These are phyloP conservation scores for Ctenoplectra terminalis DNA, from an alignment of 1,140 invertebrate genomes.

Conservation along the genomic window DNA sequence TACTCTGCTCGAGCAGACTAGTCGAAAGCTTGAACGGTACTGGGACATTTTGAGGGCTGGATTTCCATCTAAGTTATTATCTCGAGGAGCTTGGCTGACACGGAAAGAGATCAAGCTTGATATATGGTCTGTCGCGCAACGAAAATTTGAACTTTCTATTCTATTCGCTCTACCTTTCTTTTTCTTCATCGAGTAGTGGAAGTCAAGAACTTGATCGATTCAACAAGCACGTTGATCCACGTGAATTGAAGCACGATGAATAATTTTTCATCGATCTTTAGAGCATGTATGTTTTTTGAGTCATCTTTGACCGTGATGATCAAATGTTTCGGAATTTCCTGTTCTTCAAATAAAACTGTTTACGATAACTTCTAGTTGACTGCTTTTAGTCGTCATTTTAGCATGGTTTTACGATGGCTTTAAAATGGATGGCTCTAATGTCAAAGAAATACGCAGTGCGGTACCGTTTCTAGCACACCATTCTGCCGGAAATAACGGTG, in stretches of 20 bases:
- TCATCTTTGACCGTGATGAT: background rate
- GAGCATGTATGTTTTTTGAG: background rate
- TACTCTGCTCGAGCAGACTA: background rate
- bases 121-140: background rate
- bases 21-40: background rate
- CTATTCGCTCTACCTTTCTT: background rate
- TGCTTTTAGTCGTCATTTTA: background rate
- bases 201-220: background rate
- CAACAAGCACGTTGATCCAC: background rate
- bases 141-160: background rate
- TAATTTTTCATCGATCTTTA: no score
- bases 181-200: background rate
- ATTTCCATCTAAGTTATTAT: background rate
- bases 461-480: background rate
- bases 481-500: background rate
- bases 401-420: background rate
- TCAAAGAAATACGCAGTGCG: constrained; percentile 19
- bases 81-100: background rate
- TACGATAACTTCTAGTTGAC: background rate
- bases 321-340: background rate
- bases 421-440: no score
- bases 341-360: background rate
- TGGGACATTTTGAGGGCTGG: background rate
- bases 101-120: background rate
- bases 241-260: no score